phyloP scores from a whole-genome alignment of 2,888 invertebrate species.

The Rhagonycha lutea region DNA sequence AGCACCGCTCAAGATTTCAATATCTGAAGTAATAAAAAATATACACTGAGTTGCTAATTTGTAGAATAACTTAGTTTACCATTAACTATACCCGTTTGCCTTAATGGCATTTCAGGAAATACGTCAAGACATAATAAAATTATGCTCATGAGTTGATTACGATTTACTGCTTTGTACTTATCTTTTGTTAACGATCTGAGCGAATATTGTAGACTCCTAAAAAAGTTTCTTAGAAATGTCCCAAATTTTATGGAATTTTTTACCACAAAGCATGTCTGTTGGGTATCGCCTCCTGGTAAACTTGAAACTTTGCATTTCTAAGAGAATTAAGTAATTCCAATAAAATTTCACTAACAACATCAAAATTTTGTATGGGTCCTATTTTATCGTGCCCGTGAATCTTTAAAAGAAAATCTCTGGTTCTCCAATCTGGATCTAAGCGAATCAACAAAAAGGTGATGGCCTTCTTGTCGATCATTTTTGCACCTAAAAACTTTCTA shows the following conservation, averaged over 20 bases:
- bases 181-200: constrained; percentile 32
- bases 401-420: constrained; percentile 23
- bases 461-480: constrained; percentile 46
- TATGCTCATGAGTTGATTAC: constrained; percentile 43
- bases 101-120: constrained; percentile 38
- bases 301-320: neutral
- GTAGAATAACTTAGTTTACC: constrained; percentile 36
- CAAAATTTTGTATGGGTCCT: constrained; percentile 22
- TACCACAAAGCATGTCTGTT: constrained; percentile 18
- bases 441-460: constrained; percentile 47
- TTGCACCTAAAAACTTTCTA: constrained; percentile 42
- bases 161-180: constrained; percentile 26
- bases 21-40: constrained; percentile 34
- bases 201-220: constrained; percentile 41
- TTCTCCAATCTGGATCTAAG: constrained; percentile 47
- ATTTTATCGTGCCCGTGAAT: constrained; percentile 30
- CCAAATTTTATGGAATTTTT: neutral
- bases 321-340: constrained; percentile 32
- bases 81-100: constrained; percentile 37
- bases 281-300: constrained; percentile 9
- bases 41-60: neutral
- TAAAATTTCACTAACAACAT: constrained; percentile 29
- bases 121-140: constrained; percentile 39
- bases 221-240: neutral
- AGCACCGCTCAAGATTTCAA: constrained; percentile 40